phyloP scores from a whole-genome alignment of 2,888 invertebrate genomes.

The Adela reaumurella region DNA sequence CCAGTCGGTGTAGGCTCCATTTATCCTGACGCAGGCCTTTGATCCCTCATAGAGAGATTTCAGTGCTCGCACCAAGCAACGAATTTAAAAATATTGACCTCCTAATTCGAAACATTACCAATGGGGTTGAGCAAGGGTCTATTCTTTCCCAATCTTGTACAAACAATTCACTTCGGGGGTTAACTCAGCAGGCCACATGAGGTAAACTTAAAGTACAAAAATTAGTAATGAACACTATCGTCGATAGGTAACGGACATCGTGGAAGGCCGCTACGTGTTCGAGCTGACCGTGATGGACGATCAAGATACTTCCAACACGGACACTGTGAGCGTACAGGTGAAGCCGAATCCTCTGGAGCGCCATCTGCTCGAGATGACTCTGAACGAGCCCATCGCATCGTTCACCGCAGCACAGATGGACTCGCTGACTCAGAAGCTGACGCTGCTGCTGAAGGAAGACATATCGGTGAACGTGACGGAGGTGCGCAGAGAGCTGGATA shows the following conservation, averaged over 20 bases:
- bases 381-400: conserved; percentile 67
- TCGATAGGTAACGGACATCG: conserved; percentile 71
- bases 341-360: conserved; percentile 71
- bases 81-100: too few relatives aligned
- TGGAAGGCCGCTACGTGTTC: conserved; percentile 85
- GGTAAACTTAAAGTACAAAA: too few relatives aligned
- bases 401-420: conserved; percentile 62
- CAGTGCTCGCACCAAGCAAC: too few relatives aligned
- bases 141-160: too few relatives aligned
- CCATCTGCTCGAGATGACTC: conserved; percentile 76
- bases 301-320: conserved; percentile 78
- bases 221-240: too few relatives aligned
- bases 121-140: too few relatives aligned
- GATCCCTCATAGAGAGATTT: too few relatives aligned
- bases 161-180: too few relatives aligned
- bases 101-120: too few relatives aligned
- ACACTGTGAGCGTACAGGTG: conserved; percentile 79
- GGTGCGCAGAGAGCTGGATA: conserved; percentile 56
- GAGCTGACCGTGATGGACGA: conserved; percentile 87
- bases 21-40: too few relatives aligned
- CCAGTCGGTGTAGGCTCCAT: too few relatives aligned
- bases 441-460: conserved; percentile 72
- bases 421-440: conserved; percentile 75
- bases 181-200: too few relatives aligned
- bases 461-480: conserved; percentile 60